These are phyloP conservation scores for Ictidomys tridecemlineatus DNA, from an alignment of 2,113 vertebrate genomes.

Conservation along the genomic window DNA sequence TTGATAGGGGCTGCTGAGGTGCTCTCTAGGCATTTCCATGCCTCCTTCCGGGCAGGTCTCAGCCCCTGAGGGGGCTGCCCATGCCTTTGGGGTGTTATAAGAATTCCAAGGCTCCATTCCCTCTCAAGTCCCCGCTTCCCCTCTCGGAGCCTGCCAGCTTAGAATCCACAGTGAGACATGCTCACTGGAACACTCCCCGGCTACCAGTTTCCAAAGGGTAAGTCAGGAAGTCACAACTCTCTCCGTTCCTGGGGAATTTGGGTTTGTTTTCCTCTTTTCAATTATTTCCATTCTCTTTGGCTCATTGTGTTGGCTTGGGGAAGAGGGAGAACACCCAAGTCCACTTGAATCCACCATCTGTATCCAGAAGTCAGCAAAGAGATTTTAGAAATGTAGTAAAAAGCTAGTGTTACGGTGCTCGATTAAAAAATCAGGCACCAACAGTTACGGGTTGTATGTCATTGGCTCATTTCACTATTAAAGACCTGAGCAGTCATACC, in stretches of 20 bases:
- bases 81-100: neutral
- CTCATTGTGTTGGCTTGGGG: neutral
- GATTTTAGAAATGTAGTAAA: neutral
- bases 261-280: neutral
- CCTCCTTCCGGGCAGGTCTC: too few species aligned
- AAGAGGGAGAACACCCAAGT: neutral
- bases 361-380: neutral
- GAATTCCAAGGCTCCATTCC: neutral
- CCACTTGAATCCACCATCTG: neutral
- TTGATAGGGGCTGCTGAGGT: neutral
- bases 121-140: neutral
- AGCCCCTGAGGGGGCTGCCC: neutral
- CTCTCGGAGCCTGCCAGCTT: neutral
- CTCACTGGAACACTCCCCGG: neutral
- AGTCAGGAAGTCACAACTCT: neutral
- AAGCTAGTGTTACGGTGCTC: neutral
- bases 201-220: neutral
- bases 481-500: neutral
- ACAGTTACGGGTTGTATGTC: neutral
- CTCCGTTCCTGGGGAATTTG: neutral
- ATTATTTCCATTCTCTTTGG: constrained; percentile 9
- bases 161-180: neutral
- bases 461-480: neutral
- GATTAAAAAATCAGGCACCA: neutral
- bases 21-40: neutral